Percentiles rank a stretch among this genome's conserved stretches.
Evolutionary conservation across 2,797 vertebrate genomes (phyloP).

Genomic region (Hafferia zeledoni): DNA sequence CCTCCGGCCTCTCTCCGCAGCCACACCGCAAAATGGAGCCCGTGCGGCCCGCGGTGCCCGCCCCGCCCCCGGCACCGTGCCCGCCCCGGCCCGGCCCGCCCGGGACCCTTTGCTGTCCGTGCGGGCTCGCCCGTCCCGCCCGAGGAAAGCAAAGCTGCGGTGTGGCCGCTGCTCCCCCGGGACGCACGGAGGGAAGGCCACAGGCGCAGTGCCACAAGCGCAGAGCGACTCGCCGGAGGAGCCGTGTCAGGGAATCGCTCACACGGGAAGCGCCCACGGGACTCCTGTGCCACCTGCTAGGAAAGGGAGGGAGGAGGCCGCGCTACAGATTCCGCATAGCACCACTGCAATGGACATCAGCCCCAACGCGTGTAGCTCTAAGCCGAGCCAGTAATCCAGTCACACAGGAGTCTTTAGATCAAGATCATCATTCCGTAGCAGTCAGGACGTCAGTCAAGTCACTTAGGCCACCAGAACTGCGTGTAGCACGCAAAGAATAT

Average conservation of each 20-base stretch:
- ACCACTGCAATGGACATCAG: background rate
- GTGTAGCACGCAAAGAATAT: background rate
- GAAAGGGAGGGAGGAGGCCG: background rate
- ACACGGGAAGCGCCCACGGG: background rate
- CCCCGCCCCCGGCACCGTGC: constrained; percentile 2
- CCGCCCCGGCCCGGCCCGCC: background rate
- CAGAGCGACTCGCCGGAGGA: background rate
- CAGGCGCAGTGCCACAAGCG: background rate
- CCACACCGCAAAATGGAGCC: constrained; percentile 43
- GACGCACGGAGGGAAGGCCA: background rate
- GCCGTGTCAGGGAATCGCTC: background rate
- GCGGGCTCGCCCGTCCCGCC: background rate
- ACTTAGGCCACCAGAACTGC: background rate
- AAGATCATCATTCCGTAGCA: background rate
- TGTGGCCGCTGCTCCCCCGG: background rate
- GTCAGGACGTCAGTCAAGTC: background rate
- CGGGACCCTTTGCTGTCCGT: rapidly evolving
- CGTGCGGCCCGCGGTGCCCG: background rate
- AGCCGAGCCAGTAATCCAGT: background rate
- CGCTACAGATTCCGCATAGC: background rate
- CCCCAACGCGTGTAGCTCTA: background rate
- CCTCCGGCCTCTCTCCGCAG: background rate
- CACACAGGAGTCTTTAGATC: background rate
- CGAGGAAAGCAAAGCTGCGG: background rate
- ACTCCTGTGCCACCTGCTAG: background rate